phyloP scores from a whole-genome alignment of 2,888 invertebrate genomes.

The Shargacucullia verbasci region DNA sequence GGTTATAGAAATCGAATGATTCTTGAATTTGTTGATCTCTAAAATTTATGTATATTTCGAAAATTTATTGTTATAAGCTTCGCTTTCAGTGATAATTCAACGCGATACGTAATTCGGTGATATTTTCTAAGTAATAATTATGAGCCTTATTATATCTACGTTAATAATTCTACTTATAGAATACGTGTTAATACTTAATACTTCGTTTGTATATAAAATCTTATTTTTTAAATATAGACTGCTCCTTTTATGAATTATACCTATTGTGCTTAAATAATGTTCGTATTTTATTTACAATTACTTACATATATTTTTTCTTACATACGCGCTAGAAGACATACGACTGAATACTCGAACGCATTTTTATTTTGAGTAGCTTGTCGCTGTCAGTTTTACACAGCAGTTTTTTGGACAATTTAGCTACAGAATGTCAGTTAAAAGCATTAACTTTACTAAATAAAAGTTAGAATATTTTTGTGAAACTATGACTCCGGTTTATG shows the following conservation, averaged over 20 bases:
- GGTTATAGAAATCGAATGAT: constrained; percentile 61
- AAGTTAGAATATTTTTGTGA: too few relatives aligned
- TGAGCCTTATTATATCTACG: constrained; percentile 77
- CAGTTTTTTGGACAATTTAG: too few relatives aligned
- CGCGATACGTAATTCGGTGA: constrained; percentile 87
- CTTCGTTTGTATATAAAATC: constrained; percentile 76
- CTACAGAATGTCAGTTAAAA: too few relatives aligned
- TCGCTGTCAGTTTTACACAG: too few relatives aligned
- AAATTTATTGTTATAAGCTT: constrained; percentile 66
- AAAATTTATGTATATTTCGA: constrained; percentile 73
- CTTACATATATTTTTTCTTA: too few relatives aligned
- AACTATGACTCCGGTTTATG: too few relatives aligned
- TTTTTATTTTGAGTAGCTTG: too few relatives aligned
- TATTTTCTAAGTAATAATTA: constrained; percentile 77
- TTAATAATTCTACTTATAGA: constrained; percentile 64
- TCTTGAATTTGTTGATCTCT: constrained; percentile 82
- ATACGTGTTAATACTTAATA: constrained; percentile 68
- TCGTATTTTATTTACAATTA: constrained; percentile 29
- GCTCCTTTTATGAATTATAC: constrained; percentile 75
- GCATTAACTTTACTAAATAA: too few relatives aligned
- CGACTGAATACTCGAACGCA: too few relatives aligned
- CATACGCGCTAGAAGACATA: too few relatives aligned
- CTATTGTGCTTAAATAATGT: constrained; percentile 69
- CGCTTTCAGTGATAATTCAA: constrained; percentile 78
- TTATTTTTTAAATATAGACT: constrained; percentile 73